These are phyloP conservation scores for Ferdinandea cuprea DNA, from an alignment of 2,888 invertebrate species.

Conservation along the genomic window DNA sequence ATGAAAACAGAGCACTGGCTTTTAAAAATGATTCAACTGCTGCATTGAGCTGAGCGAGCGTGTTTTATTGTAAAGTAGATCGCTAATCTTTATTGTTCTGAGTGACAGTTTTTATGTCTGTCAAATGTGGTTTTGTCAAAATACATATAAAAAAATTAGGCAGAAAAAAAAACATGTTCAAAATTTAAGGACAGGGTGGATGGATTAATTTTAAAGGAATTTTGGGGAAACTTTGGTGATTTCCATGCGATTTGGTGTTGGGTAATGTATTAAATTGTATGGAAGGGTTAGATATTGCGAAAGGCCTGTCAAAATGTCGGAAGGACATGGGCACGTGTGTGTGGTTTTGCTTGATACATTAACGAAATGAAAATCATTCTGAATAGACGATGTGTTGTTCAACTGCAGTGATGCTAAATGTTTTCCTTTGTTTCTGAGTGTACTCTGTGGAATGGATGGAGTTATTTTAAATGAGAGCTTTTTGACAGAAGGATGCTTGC, in stretches of 20 bases:
- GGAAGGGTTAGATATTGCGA: not conserved
- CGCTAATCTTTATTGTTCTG: slow-evolving; percentile 66
- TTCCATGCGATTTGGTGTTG: slow-evolving; percentile 37
- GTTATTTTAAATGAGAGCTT: too few species aligned
- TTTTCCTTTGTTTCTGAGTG: slow-evolving; percentile 9
- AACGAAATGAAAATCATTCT: slow-evolving; percentile 10
- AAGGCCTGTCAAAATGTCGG: slow-evolving; percentile 27
- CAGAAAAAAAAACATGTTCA: slow-evolving; percentile 8
- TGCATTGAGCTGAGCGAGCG: too few species aligned
- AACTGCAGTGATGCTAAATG: too few species aligned
- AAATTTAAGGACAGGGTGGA: too few species aligned
- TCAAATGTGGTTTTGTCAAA: slow-evolving; percentile 43
- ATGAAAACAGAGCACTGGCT: slow-evolving; percentile 58
- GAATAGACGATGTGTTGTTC: slow-evolving; percentile 12
- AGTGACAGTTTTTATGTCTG: slow-evolving; percentile 62
- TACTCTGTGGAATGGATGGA: too few species aligned
- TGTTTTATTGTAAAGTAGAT: slow-evolving; percentile 26
- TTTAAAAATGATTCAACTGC: slow-evolving; percentile 66
- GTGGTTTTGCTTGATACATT: not conserved
- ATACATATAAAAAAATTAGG: too few species aligned
- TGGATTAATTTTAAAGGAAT: not conserved
- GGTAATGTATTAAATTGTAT: slow-evolving; percentile 23
- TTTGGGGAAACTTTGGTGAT: slow-evolving; percentile 34
- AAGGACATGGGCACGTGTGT: slow-evolving; percentile 31
- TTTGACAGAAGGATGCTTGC: too few species aligned